A percentile compares a stretch with the other conserved stretches of the same genome.
Evolutionary conservation across 1,140 invertebrate species (phyloP).

Genomic region (Drosophila erecta): DNA sequence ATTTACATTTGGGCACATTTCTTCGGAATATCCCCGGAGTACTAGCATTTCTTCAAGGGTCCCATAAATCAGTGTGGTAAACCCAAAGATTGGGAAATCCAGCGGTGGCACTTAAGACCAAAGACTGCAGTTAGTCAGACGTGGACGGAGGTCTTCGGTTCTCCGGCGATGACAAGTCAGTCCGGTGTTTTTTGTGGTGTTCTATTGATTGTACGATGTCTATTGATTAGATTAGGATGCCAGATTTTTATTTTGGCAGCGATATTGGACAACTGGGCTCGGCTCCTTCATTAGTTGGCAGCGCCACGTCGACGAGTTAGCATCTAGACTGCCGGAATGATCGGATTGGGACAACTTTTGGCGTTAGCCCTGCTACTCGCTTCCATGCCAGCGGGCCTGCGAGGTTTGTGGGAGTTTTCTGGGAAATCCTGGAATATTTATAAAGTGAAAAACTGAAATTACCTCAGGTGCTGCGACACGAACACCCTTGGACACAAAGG

Average conservation of each 20-base stretch:
- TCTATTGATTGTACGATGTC: background rate
- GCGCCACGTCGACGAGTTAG: slow-evolving; percentile 35
- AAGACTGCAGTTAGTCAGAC: slow-evolving; percentile 15
- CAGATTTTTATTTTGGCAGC: slow-evolving; percentile 46
- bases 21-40: background rate
- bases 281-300: slow-evolving; percentile 28
- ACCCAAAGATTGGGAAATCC: slow-evolving; percentile 37
- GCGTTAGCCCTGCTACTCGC: slow-evolving; percentile 9
- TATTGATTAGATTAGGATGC: slow-evolving; percentile 57
- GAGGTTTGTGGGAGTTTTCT: background rate
- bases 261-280: slow-evolving; percentile 14
- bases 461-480: background rate
- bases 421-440: background rate
- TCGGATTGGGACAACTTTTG: slow-evolving; percentile 2
- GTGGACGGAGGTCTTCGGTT: background rate
- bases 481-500: background rate
- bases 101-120: background rate
- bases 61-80: slow-evolving; percentile 34
- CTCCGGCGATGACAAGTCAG: slow-evolving; percentile 18
- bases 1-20: background rate
- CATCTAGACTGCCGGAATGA: slow-evolving; percentile 9
- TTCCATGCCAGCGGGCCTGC: background rate
- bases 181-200: slow-evolving; percentile 1
- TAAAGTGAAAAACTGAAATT: background rate
- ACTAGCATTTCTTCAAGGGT: slow-evolving; percentile 1